Base-by-base conservation (phyloP, 2,797 vertebrate species). In the Florisuga fusca region DNA sequence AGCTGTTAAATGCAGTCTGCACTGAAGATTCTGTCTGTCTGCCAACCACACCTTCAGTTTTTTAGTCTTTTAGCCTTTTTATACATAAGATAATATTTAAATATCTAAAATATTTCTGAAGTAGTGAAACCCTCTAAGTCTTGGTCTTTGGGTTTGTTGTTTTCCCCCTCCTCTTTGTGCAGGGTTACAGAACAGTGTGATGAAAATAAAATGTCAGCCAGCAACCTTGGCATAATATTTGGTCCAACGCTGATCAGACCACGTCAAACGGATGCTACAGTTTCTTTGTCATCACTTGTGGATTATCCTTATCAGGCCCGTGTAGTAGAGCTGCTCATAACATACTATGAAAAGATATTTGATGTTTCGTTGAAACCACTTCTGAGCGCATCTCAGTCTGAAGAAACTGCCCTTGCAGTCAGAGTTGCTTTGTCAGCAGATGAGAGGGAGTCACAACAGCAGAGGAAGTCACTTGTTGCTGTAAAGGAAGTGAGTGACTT, bases 161-260 rank as follows among this genome's bases (percentile, higher is more conserved):
- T 34, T 66, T 22, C 2, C 21, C 7, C 2, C 2, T 21, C 7
- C 2, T 59, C 12, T 58, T 89, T n/a, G 15, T 86, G 34, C 97
- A 99, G 99, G 95, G 99, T 99, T 67, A 97, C 98, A 5, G 98
- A 99, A 82, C 98, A 99, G 71, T 98, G 98, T 4, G 99, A 99
- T 91, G 99, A 99, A 98, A 99, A 99, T 96, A 99, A 99, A 97
- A 99, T 99, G 99, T 99, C 98, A 5, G 98, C 99, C 23, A 99
- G 99, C 96, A 99, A 99, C 95, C 98, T 99, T 94, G 99, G 99
- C 17, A 99, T 99, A 50, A 99, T 99, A 97, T 99, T 99, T 81
- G 99, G 99, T 62, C 99, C 99, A 61, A 99, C 99, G 9, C 98
- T 99, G 89, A 98, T 99, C 67, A 99, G 99, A 89, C 99, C 99